Evolutionary conservation across 1,140 invertebrate species (phyloP).

Genomic region (Mizuhopecten yessoensis): DNA sequence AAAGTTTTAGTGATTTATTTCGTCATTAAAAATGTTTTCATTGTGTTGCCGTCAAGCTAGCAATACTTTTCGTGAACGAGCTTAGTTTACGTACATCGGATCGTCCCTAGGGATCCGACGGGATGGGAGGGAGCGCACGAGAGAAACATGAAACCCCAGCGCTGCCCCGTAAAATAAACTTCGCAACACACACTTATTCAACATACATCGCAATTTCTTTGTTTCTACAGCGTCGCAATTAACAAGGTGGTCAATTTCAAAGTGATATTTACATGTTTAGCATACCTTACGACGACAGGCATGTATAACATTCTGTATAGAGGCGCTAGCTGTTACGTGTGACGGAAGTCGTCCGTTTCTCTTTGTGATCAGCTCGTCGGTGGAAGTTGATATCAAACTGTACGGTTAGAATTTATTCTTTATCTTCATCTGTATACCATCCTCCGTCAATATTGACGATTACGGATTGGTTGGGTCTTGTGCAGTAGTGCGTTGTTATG

Average conservation of each 20-base stretch:
- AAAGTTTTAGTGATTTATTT: no score
- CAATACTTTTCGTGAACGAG: background rate
- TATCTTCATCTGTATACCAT: no score
- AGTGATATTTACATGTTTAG: background rate
- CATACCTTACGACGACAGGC: background rate
- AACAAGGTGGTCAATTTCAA: slow-evolving; percentile 24
- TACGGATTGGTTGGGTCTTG: no score
- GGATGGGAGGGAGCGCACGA: slow-evolving; percentile 17
- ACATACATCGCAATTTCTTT: background rate
- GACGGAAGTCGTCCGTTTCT: background rate
- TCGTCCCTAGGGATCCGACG: background rate
- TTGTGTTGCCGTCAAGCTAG: background rate
- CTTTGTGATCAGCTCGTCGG: background rate
- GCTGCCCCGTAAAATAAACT: background rate
- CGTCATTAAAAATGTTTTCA: background rate
- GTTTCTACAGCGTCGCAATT: background rate
- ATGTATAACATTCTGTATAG: background rate
- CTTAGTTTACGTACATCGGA: background rate
- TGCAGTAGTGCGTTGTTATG: no score
- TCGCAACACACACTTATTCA: background rate
- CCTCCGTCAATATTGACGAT: no score
- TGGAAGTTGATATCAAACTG: background rate
- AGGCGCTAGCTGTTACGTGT: background rate
- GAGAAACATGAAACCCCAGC: background rate
- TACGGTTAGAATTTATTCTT: no score